A percentile compares a stretch with the other conserved stretches of the same genome.
phyloP scores from a whole-genome alignment of 2,113 vertebrate genomes.

The Halichoeres trimaculatus region DNA sequence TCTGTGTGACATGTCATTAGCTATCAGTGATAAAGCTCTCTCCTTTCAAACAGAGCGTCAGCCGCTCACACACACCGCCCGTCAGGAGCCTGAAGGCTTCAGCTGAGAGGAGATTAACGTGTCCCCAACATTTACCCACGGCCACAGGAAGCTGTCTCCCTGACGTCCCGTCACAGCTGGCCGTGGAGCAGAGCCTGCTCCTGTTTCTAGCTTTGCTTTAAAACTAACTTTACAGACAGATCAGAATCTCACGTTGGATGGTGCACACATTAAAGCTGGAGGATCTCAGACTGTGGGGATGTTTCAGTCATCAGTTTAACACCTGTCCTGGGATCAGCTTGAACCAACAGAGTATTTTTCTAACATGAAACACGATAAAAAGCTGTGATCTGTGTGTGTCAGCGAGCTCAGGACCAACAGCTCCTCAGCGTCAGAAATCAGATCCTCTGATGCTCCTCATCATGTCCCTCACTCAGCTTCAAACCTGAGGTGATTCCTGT shows the following conservation, averaged over 20 bases:
- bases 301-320: neutral
- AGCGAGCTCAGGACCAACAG: neutral
- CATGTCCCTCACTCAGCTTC: no score
- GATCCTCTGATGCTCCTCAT: no score
- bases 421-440: neutral
- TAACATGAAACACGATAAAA: no score
- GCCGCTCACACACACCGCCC: no score
- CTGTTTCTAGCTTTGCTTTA: no score
- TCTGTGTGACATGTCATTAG: constrained; percentile 41
- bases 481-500: no score
- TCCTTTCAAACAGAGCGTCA: no score
- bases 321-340: no score
- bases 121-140: neutral
- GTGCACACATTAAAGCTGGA: neutral
- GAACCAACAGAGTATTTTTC: no score
- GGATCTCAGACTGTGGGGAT: neutral
- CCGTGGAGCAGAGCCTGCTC: no score
- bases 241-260: neutral
- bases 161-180: no score
- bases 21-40: constrained; percentile 27
- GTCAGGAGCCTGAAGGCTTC: neutral
- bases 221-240: no score
- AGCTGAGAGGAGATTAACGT: neutral
- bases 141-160: neutral
- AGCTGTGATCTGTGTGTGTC: neutral